phyloP scores from a whole-genome alignment of 1,140 invertebrate genomes.

The Ceratina calcarata region DNA sequence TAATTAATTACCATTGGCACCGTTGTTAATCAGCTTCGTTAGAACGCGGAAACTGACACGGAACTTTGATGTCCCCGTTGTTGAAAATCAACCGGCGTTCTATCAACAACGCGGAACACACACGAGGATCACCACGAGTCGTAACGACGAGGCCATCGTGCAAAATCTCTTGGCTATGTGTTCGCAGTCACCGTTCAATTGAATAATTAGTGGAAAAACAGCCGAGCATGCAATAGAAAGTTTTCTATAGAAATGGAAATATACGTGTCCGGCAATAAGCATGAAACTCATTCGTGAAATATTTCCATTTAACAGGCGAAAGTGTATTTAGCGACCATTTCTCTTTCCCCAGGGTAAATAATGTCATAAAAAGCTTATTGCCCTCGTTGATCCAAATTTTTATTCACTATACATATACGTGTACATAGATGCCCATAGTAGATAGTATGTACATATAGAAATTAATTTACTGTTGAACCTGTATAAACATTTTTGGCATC shows the following conservation, averaged over 20 bases:
- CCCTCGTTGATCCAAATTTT: no score
- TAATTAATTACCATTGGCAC: slow-evolving; percentile 54
- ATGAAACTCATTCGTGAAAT: no score
- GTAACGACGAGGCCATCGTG: background rate
- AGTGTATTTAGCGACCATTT: background rate
- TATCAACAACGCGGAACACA: background rate
- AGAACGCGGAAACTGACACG: slow-evolving; percentile 47
- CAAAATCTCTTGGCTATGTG: background rate
- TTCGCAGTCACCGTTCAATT: slow-evolving; percentile 24
- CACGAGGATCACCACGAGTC: background rate
- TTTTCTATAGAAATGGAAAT: background rate
- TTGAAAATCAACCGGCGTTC: slow-evolving; percentile 16
- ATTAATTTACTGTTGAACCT: no score
- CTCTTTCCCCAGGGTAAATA: background rate
- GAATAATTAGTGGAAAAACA: slow-evolving; percentile 41
- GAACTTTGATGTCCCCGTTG: slow-evolving; percentile 31
- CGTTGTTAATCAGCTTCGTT: slow-evolving; percentile 54
- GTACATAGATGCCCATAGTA: no score
- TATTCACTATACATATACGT: no score
- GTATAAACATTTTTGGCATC: no score
- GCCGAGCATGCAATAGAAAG: background rate
- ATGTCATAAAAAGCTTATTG: no score
- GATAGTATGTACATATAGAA: no score
- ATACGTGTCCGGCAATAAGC: no score
- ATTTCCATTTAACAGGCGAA: background rate